Conservation (phyloP, 2,888 invertebrate species). For the Conus canariensis region DNA sequence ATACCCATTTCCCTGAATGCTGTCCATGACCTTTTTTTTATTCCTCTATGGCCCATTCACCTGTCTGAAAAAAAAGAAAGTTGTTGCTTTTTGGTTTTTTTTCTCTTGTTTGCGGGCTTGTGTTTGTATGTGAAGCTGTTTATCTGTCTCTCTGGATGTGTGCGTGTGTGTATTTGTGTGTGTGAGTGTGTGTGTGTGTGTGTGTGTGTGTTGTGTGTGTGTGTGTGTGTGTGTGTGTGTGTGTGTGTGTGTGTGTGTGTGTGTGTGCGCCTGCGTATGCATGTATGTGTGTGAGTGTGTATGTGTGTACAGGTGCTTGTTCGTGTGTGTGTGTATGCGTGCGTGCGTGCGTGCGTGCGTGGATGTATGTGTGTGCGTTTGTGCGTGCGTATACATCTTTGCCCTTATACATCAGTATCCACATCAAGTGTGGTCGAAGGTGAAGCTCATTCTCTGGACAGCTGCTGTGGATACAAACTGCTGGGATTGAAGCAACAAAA, state of each 20-base stretch:
- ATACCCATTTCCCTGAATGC: no score
- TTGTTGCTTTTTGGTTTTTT: no score
- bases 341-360: background rate
- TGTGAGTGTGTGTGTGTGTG: no score
- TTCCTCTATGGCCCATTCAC: no score
- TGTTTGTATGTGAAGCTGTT: conserved; percentile 26
- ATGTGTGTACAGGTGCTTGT: background rate
- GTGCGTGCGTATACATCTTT: no score
- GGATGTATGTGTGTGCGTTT: background rate
- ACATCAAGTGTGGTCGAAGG: background rate
- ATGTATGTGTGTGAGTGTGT: background rate
- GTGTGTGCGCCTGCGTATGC: background rate
- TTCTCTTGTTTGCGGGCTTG: background rate
- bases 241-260: background rate
- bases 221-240: conserved; percentile 9
- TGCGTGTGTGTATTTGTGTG: conserved; percentile 9
- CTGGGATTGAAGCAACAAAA: no score
- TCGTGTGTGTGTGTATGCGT: background rate
- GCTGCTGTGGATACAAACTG: no score
- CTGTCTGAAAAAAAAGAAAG: no score
- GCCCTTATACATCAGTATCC: no score
- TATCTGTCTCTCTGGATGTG: background rate
- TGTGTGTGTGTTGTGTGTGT: no score
- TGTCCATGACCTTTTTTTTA: no score
- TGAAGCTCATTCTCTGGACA: background rate